phyloP scores from a whole-genome alignment of 2,888 invertebrate genomes.

The Atherix ibis region DNA sequence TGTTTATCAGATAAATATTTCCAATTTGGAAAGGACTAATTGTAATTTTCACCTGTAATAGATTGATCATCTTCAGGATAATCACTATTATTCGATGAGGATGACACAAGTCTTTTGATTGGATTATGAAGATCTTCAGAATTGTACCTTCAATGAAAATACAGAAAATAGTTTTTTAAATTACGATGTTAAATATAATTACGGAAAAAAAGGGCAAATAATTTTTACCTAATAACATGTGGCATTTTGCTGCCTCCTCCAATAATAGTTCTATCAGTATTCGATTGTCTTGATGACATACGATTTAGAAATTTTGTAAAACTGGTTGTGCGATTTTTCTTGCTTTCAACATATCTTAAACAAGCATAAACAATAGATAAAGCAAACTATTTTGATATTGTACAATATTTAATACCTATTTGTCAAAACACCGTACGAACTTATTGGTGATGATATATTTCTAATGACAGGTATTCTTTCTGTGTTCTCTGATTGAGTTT shows the following conservation, averaged over 20 bases:
- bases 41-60: constrained; percentile 14
- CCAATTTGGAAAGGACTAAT: too few species aligned
- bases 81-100: constrained; percentile 31
- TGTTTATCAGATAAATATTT: too few species aligned
- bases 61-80: constrained; percentile 30
- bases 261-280: constrained; percentile 18
- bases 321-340: too few species aligned
- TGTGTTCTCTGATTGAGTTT: constrained; percentile 16
- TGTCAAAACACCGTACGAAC: constrained; percentile 16
- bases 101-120: constrained; percentile 26
- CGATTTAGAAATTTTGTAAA: constrained; percentile 30
- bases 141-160: constrained; percentile 12
- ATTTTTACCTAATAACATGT: constrained; percentile 31
- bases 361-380: constrained; percentile 2
- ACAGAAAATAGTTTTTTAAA: too few species aligned
- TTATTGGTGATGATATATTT: constrained; percentile 36
- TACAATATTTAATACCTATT: neutral
- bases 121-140: constrained; percentile 20
- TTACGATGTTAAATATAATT: too few species aligned
- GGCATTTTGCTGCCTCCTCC: too few species aligned
- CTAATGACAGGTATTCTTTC: constrained; percentile 32
- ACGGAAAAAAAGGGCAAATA: too few species aligned
- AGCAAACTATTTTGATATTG: neutral
- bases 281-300: constrained; percentile 29
- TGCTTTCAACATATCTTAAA: too few species aligned